Base-by-base conservation (phyloP, 2,113 vertebrate genomes). In the Mungos mungo region DNA sequence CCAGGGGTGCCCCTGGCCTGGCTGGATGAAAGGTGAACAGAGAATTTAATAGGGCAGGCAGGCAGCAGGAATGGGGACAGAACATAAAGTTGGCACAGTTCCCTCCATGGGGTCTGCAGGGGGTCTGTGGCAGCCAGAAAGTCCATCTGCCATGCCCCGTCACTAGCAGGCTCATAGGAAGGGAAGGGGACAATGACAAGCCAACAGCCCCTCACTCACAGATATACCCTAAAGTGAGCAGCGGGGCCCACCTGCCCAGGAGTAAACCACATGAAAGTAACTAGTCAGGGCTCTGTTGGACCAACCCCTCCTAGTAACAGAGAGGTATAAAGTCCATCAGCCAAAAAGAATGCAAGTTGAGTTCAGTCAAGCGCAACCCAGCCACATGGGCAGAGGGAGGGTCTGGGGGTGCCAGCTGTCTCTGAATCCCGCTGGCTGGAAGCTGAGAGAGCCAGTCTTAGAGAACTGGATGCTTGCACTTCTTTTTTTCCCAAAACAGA, bases 91-190 rank as follows among this genome's bases (percentile, higher is more conserved):
- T 96, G 96, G 95, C 97, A 93, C 0, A 0, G 57, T 47, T 94
- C 69, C 84, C 88, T 96, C 45, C 69, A 25, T 21, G 29, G 60
- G 90, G 81, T 41, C 95, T 63, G 12, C 76, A 90, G 93, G 97
- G 77, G 80, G 94, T n/a, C 87, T 1, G 4, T 91, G 96, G 95
- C 97, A 98, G 97, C 86, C 4, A 1, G 83, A 65, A 94, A 0
- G 13, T 69, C 98, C 98, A 98, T 98, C 98, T 98, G 98, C 88
- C 96, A 8, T 29, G 19, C 45, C 86, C n/a, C 21, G 52, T 15
- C 90, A 84, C 71, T 52, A 86, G 79, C 1, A 68, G 77, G 71
- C 60, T 97, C 68, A 71, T 27, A 93, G 87, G 86, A 96, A 96
- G 77, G 60, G 69, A 87, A 94, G 60, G 76, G 88, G 80, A 97